These are phyloP conservation scores for Lemur catta DNA, from an alignment of 2,797 vertebrate genomes.

Conservation along the genomic window DNA sequence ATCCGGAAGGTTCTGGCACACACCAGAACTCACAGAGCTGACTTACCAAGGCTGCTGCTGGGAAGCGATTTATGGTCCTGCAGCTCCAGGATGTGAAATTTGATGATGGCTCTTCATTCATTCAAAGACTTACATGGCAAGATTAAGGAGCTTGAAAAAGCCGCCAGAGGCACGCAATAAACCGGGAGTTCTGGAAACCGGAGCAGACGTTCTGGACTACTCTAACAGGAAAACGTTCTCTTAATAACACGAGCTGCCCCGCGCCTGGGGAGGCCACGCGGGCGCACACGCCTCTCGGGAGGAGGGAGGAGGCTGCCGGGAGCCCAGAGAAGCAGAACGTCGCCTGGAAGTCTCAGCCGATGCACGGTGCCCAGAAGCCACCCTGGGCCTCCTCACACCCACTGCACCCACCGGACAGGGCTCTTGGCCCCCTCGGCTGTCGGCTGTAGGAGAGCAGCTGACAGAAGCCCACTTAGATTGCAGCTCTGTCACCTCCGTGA, in stretches of 20 bases:
- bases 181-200: constrained; percentile 32
- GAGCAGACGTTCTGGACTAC: neutral
- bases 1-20: neutral
- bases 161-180: constrained; percentile 50
- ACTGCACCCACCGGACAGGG: rapidly evolving
- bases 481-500: neutral
- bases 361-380: rapidly evolving
- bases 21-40: constrained; percentile 6
- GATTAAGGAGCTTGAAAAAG: constrained; percentile 57
- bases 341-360: neutral
- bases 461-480: rapidly evolving
- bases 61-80: constrained; percentile 52
- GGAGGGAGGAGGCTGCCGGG: neutral
- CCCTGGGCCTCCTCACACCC: neutral
- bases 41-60: constrained; percentile 49
- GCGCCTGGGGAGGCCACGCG: neutral
- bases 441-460: rapidly evolving
- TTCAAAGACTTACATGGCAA: constrained; percentile 69
- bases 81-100: constrained; percentile 50
- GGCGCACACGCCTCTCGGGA: neutral
- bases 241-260: neutral
- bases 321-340: constrained; percentile 39
- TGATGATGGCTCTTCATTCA: constrained; percentile 70
- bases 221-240: neutral
- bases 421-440: rapidly evolving